A percentile compares a stretch with the other conserved stretches of the same genome.
phyloP scores from a whole-genome alignment of 2,797 vertebrate genomes.

The Lindbergichthys nudifrons region DNA sequence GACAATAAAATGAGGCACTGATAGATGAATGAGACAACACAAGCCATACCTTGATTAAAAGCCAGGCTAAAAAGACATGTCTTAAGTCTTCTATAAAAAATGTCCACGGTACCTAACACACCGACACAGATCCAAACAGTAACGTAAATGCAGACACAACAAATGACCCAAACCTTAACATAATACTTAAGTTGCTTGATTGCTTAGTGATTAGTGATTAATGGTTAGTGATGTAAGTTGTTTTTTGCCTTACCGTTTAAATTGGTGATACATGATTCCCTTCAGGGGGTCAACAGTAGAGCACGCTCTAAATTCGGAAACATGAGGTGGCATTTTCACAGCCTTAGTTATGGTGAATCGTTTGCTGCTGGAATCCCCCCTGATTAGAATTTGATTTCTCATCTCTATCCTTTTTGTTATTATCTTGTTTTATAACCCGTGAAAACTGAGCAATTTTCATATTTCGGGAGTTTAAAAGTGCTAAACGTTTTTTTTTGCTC shows the following conservation, averaged over 20 bases:
- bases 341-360: not conserved
- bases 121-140: constrained; percentile 13
- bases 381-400: not conserved
- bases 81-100: too few relatives aligned
- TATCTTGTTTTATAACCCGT: not conserved
- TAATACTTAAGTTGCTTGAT: not conserved
- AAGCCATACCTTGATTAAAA: too few relatives aligned
- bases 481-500: not conserved
- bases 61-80: too few relatives aligned
- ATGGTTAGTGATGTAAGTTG: constrained; percentile 1
- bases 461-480: not conserved
- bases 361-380: not conserved
- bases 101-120: constrained; percentile 7
- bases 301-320: constrained; percentile 53
- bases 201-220: not conserved
- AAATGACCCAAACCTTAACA: not conserved
- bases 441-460: not conserved
- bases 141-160: not conserved
- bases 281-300: constrained; percentile 33
- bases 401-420: not conserved
- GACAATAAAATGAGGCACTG: too few relatives aligned
- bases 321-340: constrained; percentile 41
- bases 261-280: constrained; percentile 55
- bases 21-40: too few relatives aligned
- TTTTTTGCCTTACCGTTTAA: constrained; percentile 19